A percentile compares a stretch with the other conserved stretches of the same genome.
phyloP scores from a whole-genome alignment of 2,888 invertebrate genomes.

The Sarcophaga caerulescens region DNA sequence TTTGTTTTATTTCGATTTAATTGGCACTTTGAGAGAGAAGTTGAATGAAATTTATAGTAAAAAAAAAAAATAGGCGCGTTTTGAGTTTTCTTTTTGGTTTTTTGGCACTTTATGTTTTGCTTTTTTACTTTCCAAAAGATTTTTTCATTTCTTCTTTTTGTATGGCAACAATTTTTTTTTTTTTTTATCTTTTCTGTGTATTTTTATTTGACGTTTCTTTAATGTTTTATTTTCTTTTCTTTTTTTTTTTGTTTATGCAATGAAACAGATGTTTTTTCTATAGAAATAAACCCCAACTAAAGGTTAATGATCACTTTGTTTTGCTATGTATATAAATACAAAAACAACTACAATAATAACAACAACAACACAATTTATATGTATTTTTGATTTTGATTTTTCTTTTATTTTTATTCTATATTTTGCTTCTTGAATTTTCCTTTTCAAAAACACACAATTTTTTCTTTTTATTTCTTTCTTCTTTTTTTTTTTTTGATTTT shows the following conservation, averaged over 20 bases:
- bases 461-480: too few species aligned
- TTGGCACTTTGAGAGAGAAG: too few species aligned
- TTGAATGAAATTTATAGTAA: too few species aligned
- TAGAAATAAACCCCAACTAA: constrained; percentile 33
- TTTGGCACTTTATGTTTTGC: too few species aligned
- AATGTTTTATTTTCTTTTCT: neutral
- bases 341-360: neutral
- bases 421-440: constrained; percentile 52
- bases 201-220: constrained; percentile 10
- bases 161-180: constrained; percentile 42
- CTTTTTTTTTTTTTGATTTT: constrained; percentile 43
- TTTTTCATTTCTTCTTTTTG: constrained; percentile 9
- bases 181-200: constrained; percentile 18
- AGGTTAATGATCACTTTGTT: constrained; percentile 67
- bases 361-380: too few species aligned
- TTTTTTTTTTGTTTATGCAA: constrained; percentile 8
- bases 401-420: constrained; percentile 35
- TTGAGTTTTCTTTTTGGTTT: too few species aligned
- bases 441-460: neutral
- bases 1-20: constrained; percentile 9
- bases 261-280: constrained; percentile 58
- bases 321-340: constrained; percentile 36
- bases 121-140: neutral
- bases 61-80: too few species aligned
- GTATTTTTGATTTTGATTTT: constrained; percentile 20